Evolutionary conservation across 2,797 vertebrate species (phyloP), one percentile per base, ranked within the genome.

Genomic region (Phataginus tricuspis): DNA sequence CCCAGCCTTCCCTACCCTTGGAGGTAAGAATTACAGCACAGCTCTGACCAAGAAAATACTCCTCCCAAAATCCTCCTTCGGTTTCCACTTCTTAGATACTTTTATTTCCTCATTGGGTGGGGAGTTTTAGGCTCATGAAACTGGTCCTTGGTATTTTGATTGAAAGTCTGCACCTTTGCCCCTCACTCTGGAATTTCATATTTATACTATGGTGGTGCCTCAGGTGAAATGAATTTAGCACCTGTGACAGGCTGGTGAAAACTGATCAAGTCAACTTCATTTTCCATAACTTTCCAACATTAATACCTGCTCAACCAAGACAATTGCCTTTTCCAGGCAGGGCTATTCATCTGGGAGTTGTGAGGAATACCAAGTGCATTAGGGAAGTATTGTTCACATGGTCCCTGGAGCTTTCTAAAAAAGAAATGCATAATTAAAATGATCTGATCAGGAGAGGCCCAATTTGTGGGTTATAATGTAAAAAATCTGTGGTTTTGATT

Each of bases 371-470:
- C 86, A 88, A 57, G 53, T 57, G 96, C 80, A 88, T 95, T 96
- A 95, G 82, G 13, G 74, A 95, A 96, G n/a, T 64, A 59, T 25
- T 59, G 39, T 63, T 87, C 34, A 86, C 10, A 0, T 59, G 51
- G 85, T 83, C 61, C 27, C 84, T 39, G 39, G 88, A 85, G 92
- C n/a, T 80, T 93, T 91, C 96, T 69, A 87, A 82, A 94, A 68
- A 92, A 87, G 42, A 96, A 97, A 92, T 75, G 57, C 0, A 1
- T 96, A 92, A 96, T 92, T 97, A 80, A 97, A 94, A 75, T 90
- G 27, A 75, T 75, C 92, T 94, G 51, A 83, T 89, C 61, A 86
- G 64, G 79, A 95, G 45, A 93, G 45, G 14, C 42, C 39, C 42
- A 85, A 61, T 82, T 69, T 90, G 90, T 94, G 80, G 27, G 7